Percentiles rank a stretch among this genome's conserved stretches.
Evolutionary conservation across 92 coral and sea anemone species (phyloP).

Genomic region (Zoanthus sociatus): DNA sequence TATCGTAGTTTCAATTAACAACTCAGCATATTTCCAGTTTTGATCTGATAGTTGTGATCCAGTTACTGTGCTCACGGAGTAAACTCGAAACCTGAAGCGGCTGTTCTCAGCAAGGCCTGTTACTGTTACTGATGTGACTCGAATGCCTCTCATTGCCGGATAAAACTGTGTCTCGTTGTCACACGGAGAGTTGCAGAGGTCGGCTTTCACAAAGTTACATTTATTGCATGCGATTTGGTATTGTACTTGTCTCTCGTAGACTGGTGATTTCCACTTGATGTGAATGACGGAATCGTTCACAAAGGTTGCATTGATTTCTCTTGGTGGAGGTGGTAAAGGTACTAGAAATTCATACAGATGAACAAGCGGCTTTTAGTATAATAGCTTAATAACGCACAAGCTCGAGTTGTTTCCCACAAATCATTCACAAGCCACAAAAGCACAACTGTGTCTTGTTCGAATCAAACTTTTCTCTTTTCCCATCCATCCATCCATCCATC

Average conservation of each 20-base stretch:
- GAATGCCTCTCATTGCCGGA: constrained; percentile 2
- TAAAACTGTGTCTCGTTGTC: constrained; percentile 14
- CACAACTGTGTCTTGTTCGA: no score
- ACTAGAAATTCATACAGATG: background rate
- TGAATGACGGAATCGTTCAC: constrained; percentile 25
- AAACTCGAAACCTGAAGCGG: constrained; percentile 26
- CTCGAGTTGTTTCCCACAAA: no score
- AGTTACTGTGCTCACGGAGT: constrained; percentile 15
- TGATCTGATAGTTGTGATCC: background rate
- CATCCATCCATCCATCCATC: no score
- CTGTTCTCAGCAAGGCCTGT: constrained; percentile 13
- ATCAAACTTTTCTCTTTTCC: no score
- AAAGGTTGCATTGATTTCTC: constrained; percentile 21
- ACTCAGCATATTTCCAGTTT: constrained; percentile 35
- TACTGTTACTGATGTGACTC: constrained; percentile 5
- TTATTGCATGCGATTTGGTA: constrained; percentile 18
- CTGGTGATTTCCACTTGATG: constrained; percentile 9
- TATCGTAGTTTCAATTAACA: background rate
- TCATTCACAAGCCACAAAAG: no score
- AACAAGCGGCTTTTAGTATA: no score
- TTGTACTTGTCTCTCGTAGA: constrained; percentile 3
- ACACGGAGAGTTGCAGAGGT: constrained; percentile 10
- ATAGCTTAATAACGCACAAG: no score
- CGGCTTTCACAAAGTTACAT: constrained; percentile 9
- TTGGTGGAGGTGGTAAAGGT: constrained; percentile 35